Evolutionary conservation across 2,797 vertebrate species (phyloP).

Genomic region (Nyctibius grandis): DNA sequence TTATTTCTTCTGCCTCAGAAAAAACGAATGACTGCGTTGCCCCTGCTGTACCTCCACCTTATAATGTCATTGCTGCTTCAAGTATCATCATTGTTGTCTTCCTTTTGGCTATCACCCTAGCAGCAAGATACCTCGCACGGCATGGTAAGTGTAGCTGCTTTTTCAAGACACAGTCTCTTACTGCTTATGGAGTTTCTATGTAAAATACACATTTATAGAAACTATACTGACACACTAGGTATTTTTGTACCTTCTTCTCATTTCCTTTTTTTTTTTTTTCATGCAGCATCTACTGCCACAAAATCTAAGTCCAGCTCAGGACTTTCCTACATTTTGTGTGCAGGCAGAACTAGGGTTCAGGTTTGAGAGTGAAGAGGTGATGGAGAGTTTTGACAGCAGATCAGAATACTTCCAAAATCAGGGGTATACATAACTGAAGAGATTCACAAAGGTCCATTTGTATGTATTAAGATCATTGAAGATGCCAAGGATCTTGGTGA

Average conservation of each 20-base stretch:
- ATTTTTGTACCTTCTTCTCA: conserved; percentile 8
- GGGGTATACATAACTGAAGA: not conserved
- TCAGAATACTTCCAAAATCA: not conserved
- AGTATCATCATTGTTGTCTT: conserved; percentile 20
- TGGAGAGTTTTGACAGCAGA: not conserved
- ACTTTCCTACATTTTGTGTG: not conserved
- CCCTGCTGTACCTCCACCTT: not conserved
- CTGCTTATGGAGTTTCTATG: not conserved
- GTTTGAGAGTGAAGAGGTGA: not conserved
- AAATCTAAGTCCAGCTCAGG: not conserved
- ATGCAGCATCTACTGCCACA: not conserved
- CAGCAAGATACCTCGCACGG: conserved; percentile 17
- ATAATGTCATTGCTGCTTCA: conserved; percentile 36
- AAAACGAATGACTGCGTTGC: not conserved
- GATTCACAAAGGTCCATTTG: not conserved
- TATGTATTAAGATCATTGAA: not conserved
- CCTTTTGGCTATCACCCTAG: conserved; percentile 4
- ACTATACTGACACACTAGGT: not conserved
- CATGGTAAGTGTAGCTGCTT: conserved; percentile 32
- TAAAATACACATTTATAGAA: not conserved
- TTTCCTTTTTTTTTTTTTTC: not conserved
- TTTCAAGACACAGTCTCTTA: not conserved
- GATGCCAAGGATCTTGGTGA: not conserved
- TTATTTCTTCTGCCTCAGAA: conserved; percentile 30
- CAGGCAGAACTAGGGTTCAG: not conserved